Percentiles rank a stretch among this genome's conserved stretches.
Conservation (phyloP, 2,113 vertebrate genomes). For the Antechinus stuartii region DNA sequence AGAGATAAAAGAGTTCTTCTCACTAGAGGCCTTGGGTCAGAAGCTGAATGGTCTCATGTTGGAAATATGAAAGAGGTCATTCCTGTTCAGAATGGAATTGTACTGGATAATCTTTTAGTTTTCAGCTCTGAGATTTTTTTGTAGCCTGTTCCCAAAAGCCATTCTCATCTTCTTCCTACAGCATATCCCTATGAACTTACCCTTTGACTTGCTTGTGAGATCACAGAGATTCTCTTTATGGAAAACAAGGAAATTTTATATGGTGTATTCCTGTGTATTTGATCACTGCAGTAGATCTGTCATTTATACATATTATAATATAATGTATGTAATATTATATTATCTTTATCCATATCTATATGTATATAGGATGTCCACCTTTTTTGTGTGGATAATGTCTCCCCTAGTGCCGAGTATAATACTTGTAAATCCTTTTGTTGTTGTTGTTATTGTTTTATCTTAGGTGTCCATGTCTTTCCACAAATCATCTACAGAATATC, state of each 20-base stretch:
- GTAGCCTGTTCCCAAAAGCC: background rate
- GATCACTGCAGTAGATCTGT: background rate
- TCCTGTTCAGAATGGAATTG: background rate
- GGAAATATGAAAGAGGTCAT: background rate
- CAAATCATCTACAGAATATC: background rate
- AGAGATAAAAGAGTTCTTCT: background rate
- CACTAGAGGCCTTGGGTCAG: background rate
- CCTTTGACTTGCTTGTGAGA: slow-evolving; percentile 38
- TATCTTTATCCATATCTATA: too few relatives aligned
- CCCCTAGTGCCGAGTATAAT: background rate
- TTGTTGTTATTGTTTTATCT: background rate
- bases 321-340: background rate
- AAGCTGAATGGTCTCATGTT: background rate
- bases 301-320: background rate
- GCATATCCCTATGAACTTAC: slow-evolving; percentile 47
- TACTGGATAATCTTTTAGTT: background rate
- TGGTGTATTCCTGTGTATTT: background rate
- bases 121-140: background rate
- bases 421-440: background rate
- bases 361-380: too few relatives aligned
- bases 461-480: background rate
- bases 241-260: background rate
- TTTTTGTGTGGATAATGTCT: background rate
- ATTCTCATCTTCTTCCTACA: slow-evolving; percentile 14
- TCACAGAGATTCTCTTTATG: background rate